phyloP scores from a whole-genome alignment of 2,888 invertebrate genomes.

The Phortica okadai region DNA sequence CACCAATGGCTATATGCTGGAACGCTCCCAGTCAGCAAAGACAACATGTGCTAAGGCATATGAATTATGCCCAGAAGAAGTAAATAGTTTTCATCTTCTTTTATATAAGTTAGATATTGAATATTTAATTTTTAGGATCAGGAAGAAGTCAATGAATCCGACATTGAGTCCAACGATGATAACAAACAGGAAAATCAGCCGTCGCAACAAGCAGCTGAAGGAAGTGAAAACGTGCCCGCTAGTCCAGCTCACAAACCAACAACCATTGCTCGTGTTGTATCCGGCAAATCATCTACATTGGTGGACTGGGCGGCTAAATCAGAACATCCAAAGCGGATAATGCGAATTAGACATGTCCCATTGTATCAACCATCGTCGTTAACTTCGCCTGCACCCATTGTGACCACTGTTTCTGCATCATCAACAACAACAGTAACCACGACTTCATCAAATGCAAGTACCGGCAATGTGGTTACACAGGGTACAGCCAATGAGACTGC shows the following conservation, averaged over 20 bases:
- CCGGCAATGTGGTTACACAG: constrained; percentile 45
- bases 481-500: constrained; percentile 60
- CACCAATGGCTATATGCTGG: constrained; percentile 95
- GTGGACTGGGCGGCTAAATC: constrained; percentile 45
- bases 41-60: constrained; percentile 89
- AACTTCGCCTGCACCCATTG: constrained; percentile 44
- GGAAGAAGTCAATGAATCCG: constrained; percentile 76
- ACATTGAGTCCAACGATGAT: constrained; percentile 73
- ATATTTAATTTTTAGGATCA: constrained; percentile 66
- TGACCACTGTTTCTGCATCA: constrained; percentile 26
- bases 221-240: constrained; percentile 33
- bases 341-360: constrained; percentile 48
- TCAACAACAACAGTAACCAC: constrained; percentile 28
- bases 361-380: constrained; percentile 46
- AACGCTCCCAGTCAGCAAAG: constrained; percentile 94
- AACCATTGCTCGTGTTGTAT: constrained; percentile 44
- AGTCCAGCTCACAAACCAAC: constrained; percentile 41
- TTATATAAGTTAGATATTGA: neutral
- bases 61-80: constrained; percentile 85
- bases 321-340: neutral
- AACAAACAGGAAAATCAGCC: constrained; percentile 53
- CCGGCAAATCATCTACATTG: constrained; percentile 37
- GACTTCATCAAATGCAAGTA: constrained; percentile 43
- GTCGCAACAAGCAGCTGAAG: constrained; percentile 28
- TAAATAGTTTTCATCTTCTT: constrained; percentile 54